Evolutionary conservation across 30 jellyfish, hydroid and myxozoan species (phyloP), one percentile per base, ranked within the genome.

Genomic region (Aurelia aurita): DNA sequence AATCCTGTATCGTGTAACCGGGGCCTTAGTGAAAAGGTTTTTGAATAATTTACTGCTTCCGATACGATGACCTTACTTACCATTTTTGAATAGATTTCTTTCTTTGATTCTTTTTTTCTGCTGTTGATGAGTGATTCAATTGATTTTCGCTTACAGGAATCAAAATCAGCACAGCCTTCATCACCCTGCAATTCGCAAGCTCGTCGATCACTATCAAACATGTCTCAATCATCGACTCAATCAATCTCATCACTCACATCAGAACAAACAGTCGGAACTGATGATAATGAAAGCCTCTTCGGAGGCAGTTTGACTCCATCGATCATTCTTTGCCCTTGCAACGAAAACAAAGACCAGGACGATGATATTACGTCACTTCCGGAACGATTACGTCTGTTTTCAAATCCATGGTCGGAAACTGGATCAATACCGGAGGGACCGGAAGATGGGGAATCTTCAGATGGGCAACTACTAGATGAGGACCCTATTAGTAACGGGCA

Each of bases 251-350:
- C 90, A 12, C 22, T 62, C 59, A 51, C 80, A 3, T 80, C 90
- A 5, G 90, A 80, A 16, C 83, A 65, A 15, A 67, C 90, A 29
- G 51, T 47, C 62, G 35, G 55, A 11, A 77, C 88, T 2, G 88
- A 77, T 26, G 88, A 77, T 49, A 58, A 60, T 47, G 83, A 35
- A 46, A 80, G 90, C 65, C 25, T 67, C 14, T 80, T 80, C 76
- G 68, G 75, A 55, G 90, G 90, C 39, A 80, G 90, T 47, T 51
- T 78, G 22, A 44, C 89, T 20, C 79, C 80, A 21, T 78, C 89
- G 6, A 63, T 51, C 13, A 23, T 65, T n/a, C 28, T 78, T 1
- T 44, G 23, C 32, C 70, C 79, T 14, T 78, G 77, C 72, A 55
- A 80, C 46, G 90, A 21, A 68, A n/a, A 29, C 54, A 26, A n/a